Evolutionary conservation across 1,140 invertebrate species (phyloP).

Genomic region (Pachypeltis micranthus): DNA sequence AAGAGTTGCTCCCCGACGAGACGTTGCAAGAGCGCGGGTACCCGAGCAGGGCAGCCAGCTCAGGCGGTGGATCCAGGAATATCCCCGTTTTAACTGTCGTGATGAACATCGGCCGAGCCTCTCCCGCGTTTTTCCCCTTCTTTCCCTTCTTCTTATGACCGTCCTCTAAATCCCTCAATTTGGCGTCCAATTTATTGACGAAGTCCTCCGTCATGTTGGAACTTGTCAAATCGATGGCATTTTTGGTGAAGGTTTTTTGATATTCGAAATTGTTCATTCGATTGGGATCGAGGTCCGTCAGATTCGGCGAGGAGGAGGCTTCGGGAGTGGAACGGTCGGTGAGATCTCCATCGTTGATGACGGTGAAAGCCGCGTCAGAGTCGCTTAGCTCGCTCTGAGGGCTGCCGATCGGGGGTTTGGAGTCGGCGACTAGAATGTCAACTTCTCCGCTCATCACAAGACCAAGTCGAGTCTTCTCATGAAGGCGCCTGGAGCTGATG

Average conservation of each 20-base stretch:
- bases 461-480: not conserved
- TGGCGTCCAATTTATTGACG: constrained; percentile 48
- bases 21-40: constrained; percentile 30
- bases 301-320: constrained; percentile 28
- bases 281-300: constrained; percentile 27
- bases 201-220: constrained; percentile 39
- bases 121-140: constrained; percentile 5
- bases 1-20: constrained; percentile 28
- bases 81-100: constrained; percentile 65
- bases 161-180: constrained; percentile 47
- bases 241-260: constrained; percentile 5
- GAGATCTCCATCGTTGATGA: constrained; percentile 13
- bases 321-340: not conserved
- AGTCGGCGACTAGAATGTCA: not conserved
- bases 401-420: not conserved
- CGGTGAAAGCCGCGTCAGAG: constrained; percentile 1
- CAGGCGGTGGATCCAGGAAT: constrained; percentile 62
- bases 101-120: constrained; percentile 42
- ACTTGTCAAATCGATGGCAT: constrained; percentile 9
- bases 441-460: constrained; percentile 5
- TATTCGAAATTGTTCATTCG: constrained; percentile 12
- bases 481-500: too few species aligned
- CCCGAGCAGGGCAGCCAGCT: constrained; percentile 50
- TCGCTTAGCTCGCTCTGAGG: constrained; percentile 1
- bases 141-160: constrained; percentile 22